Conservation (phyloP, 2,888 invertebrate genomes). For the Pristionchus japonicus region DNA sequence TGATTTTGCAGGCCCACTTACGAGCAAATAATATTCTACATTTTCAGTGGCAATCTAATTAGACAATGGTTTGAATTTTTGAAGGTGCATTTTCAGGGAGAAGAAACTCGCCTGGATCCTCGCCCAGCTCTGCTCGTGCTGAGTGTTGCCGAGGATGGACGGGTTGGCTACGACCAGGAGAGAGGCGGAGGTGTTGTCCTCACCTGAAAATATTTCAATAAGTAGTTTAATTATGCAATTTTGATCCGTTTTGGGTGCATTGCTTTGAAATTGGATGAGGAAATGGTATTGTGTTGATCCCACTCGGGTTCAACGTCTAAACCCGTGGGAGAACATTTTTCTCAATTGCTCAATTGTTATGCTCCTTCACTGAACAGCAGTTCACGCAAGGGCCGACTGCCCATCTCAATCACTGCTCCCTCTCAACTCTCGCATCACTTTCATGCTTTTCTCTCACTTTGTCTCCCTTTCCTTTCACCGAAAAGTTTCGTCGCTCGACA, state of each 20-base stretch:
- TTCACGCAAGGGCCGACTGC: neutral
- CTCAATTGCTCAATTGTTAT: too few species aligned
- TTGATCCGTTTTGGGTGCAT: neutral
- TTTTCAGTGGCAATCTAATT: too few species aligned
- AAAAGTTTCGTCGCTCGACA: neutral
- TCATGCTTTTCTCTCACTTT: neutral
- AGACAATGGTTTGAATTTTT: too few species aligned
- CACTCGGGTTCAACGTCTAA: neutral
- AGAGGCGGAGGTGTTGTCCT: constrained; percentile 65
- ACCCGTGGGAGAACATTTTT: neutral
- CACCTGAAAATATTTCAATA: constrained; percentile 41
- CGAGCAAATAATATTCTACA: too few species aligned
- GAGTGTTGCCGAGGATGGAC: constrained; percentile 84
- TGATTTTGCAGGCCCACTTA: too few species aligned
- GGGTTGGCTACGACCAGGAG: constrained; percentile 67
- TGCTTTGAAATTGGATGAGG: too few species aligned
- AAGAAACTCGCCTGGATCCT: constrained; percentile 84
- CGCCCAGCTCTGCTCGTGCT: constrained; percentile 91
- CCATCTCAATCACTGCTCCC: neutral
- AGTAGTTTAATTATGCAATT: neutral
- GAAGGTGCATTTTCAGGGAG: too few species aligned
- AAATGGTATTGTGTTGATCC: too few species aligned
- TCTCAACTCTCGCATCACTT: neutral
- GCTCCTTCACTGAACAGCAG: neutral
- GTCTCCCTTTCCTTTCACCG: neutral